Evolutionary conservation across 2,888 invertebrate genomes (phyloP), one percentile per base, ranked within the genome.

Genomic region (Cylindroiulus punctatus): DNA sequence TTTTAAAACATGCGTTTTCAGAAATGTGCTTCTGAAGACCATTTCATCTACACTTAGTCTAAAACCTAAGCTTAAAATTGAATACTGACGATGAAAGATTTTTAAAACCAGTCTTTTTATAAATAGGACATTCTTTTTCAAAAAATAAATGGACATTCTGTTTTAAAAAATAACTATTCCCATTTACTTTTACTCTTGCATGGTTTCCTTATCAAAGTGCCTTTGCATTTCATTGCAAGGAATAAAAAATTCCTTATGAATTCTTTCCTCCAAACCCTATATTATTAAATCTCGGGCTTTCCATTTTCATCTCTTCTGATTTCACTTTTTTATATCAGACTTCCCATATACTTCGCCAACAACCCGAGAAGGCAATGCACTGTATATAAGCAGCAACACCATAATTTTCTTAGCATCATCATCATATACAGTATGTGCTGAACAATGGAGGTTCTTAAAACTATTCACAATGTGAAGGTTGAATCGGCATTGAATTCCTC

Each of bases 381-480:
- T 26, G 65, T 4, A 4, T 22, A 65, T 26, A 26, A 22, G 65
- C 26, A 65, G 65, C 65, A 65, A 26, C 26, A 65, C 26, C 26
- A 65, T 65, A 65, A 65, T 65, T 65, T 65, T 65, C 26, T 65
- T 65, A 65, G 65, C 65, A 22, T 65, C 65, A 65, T 65, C 65
- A 65, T 57, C n/a, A n/a, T n/a, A n/a, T n/a, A n/a, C 36, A 36
- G 22, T 57, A 65, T 26, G 65, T 26, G 26, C 26, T 22, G 65
- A 65, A 65, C 65, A 65, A 65, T 65, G 26, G 65, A 65, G 26
- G 65, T 65, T 65, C 65, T 65, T 65, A 65, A 65, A 65, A 65
- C 65, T 42, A 42, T 42, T 82, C 83, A 82, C 83, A 82, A 32
- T 82, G 83, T 36, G 32, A 82, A 82, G 83, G 83, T 82, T 82